Base-by-base conservation (phyloP, 1,140 invertebrate species). In the Rhyacophila brunnea region DNA sequence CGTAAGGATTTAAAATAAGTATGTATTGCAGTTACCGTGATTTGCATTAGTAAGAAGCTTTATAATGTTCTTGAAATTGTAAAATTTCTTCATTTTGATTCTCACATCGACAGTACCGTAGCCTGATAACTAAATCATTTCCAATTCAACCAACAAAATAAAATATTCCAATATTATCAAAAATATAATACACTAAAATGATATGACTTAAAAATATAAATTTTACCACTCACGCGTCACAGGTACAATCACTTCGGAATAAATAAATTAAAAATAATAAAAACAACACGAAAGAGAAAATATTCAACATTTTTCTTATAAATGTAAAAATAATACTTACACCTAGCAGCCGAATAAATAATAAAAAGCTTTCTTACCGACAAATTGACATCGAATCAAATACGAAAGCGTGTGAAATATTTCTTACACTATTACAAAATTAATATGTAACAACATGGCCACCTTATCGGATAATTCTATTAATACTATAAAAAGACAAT, bases 341-440 rank as follows among this genome's bases (percentile, higher is more conserved):
- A 32, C 32, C 60, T 58, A 62, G 23, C 11, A 52, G 60, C 55
- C 51, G 58, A 62, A 53, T 45, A 58, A 58, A 58, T 34, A 53
- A 40, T 58, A 47, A 14, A 28, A 47, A 47, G 49, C 54, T 57
- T 58, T 46, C 55, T 36, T 62, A 62, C 15, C 18, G 38, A 58
- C 43, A 62, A 62, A 63, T 63, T 63, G 61, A 63, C 61, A 63
- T 48, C 48, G 36, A 60, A 46, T 63, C 43, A 52, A 55, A 59
- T 63, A 63, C 61, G 58, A 63, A 63, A 63, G 61, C 61, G 35
- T 56, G n/a, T 56, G 35, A 56, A 47, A 20, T 28, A 28, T 48
- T 28, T 28, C 11, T 28, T 47, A 56, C 19, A 15, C 58, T 59
- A 55, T 59, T n/a, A 54, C 42, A 17, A 53, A 51, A 53, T 58